Percentiles rank a stretch among this genome's conserved stretches.
Evolutionary conservation across 2,797 vertebrate genomes (phyloP).

Genomic region (Sebastolobus alascanus): DNA sequence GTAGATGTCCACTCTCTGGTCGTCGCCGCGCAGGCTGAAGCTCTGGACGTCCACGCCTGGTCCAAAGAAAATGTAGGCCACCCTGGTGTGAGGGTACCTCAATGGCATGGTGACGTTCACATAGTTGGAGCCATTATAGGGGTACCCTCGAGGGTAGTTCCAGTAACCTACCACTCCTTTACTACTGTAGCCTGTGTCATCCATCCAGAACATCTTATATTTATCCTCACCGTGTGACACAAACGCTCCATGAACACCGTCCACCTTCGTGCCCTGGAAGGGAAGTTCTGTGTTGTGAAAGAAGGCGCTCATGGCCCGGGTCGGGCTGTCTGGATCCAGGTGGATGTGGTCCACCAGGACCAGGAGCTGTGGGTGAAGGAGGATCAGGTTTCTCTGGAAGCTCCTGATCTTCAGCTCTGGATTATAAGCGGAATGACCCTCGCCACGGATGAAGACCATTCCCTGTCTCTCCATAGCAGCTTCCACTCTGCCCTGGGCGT

Average conservation of each 20-base stretch:
- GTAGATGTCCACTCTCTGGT: conserved; percentile 91
- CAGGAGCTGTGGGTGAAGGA: conserved; percentile 96
- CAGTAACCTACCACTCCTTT: conserved; percentile 89
- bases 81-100: conserved; percentile 89
- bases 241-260: conserved; percentile 91
- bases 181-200: conserved; percentile 92
- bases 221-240: conserved; percentile 87
- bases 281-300: conserved; percentile 96
- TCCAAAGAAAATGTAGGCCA: conserved; percentile 94
- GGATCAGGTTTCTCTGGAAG: conserved; percentile 93
- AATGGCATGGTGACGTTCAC: conserved; percentile 94
- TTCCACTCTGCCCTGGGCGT: conserved; percentile 90
- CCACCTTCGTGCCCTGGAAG: conserved; percentile 88
- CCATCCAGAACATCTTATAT: conserved; percentile 98
- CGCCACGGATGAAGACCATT: conserved; percentile 94
- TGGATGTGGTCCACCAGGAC: conserved; percentile 94
- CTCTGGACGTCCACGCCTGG: conserved; percentile 92
- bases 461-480: conserved; percentile 88
- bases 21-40: conserved; percentile 91
- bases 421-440: conserved; percentile 91
- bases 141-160: conserved; percentile 93
- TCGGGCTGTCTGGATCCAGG: conserved; percentile 88
- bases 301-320: conserved; percentile 90
- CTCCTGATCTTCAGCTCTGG: conserved; percentile 90
- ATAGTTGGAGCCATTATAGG: conserved; percentile 95